Conservation (phyloP, 2,797 vertebrate genomes). For the Prunella strophiata region DNA sequence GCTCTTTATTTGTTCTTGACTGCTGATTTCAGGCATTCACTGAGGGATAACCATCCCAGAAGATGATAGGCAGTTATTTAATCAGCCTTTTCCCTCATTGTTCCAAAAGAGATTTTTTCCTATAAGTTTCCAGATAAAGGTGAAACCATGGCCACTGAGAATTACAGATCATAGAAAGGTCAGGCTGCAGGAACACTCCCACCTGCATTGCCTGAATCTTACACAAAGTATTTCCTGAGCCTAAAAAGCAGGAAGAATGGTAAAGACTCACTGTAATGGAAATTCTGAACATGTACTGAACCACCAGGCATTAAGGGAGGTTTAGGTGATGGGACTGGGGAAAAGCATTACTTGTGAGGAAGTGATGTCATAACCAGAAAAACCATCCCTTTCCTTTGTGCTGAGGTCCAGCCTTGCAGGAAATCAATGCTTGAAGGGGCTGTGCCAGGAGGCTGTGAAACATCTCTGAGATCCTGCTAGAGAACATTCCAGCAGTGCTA, state of each 20-base stretch:
- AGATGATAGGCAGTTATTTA: background rate
- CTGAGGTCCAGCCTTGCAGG: background rate
- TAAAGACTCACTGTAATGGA: background rate
- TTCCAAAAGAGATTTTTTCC: background rate
- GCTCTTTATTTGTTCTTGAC: background rate
- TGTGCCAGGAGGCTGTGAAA: background rate
- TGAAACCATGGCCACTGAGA: background rate
- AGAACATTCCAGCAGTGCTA: background rate
- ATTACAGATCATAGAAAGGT: slow-evolving; percentile 14
- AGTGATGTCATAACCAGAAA: background rate
- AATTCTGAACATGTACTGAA: background rate
- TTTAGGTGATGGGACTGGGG: background rate
- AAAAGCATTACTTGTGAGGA: background rate
- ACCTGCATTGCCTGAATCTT: background rate
- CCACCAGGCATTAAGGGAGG: background rate
- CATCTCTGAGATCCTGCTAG: background rate
- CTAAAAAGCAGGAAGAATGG: background rate
- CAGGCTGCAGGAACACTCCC: background rate
- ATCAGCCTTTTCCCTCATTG: background rate
- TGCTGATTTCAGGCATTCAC: background rate
- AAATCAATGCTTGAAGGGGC: fast-evolving
- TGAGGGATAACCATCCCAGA: background rate
- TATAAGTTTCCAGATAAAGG: background rate
- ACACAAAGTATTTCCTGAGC: background rate
- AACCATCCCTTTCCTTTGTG: background rate